A percentile compares a stretch with the other conserved stretches of the same genome.
phyloP scores from a whole-genome alignment of 2,113 vertebrate genomes.

The Picathartes gymnocephalus region DNA sequence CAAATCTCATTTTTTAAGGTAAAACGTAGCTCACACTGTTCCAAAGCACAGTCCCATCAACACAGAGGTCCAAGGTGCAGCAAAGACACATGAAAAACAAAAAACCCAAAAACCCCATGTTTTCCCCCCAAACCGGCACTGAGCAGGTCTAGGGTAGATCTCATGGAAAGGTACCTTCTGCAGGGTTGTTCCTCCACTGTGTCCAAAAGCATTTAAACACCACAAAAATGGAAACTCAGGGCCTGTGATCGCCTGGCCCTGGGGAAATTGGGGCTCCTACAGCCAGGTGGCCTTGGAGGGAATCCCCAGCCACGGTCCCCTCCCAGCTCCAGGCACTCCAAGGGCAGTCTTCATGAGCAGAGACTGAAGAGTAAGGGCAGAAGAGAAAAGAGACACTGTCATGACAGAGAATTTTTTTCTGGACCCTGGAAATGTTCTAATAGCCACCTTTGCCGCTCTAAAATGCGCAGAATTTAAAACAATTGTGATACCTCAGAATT shows the following conservation, averaged over 20 bases:
- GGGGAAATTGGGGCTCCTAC: neutral
- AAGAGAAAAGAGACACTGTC: neutral
- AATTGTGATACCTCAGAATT: rapidly evolving
- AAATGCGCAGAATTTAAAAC: neutral
- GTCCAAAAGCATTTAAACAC: neutral
- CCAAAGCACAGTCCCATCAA: neutral
- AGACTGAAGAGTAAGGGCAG: neutral
- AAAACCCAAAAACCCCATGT: rapidly evolving
- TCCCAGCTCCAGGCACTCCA: neutral
- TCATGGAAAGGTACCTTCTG: neutral
- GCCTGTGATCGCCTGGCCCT: neutral
- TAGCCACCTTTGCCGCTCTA: neutral
- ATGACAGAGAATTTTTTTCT: neutral
- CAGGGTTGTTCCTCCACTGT: neutral
- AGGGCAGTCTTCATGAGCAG: neutral
- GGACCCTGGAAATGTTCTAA: neutral
- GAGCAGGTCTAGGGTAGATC: neutral
- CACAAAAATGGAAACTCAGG: neutral
- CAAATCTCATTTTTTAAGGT: neutral
- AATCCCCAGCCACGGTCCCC: neutral
- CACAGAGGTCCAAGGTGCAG: neutral
- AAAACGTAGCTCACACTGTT: neutral
- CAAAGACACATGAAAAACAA: neutral
- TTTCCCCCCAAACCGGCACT: neutral
- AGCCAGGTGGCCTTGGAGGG: neutral